Base-by-base conservation (phyloP, 1,140 invertebrate genomes). In the Drosophila nikananu region DNA sequence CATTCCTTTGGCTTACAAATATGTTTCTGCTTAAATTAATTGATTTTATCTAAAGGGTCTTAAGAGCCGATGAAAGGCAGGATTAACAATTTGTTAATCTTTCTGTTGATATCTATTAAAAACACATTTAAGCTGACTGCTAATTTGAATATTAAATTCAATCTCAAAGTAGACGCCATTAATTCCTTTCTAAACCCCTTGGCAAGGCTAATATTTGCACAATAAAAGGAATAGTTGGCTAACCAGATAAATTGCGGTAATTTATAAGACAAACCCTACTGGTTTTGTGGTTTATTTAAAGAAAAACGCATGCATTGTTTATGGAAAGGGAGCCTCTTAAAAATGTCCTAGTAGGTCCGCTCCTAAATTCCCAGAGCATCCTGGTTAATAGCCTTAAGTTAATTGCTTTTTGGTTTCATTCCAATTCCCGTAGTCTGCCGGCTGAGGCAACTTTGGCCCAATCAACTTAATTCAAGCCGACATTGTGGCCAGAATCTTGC, bases 361-460 rank as follows among this genome's bases (percentile, higher is more conserved):
- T 25, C 39, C n/a, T 23, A 23, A 32, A 66, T 21, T 67, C 30
- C 39, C 63, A 15, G 17, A 44, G 67, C 21, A 67, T 46, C 37
- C 30, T 23, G 67, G 64, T 68, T 71, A 71, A 68, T 68, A 55
- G 64, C 37, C 27, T 71, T 71, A 63, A 71, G 64, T 70, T 71
- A 71, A 71, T 71, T 71, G 67, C 67, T 68, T 71, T 71, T 71
- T 68, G 49, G 64, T 68, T 55, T 57, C 30, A 27, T 41, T 44
- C 63, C 21, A 41, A 44, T 66, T 63, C 30, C 27, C 58, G 63
- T 44, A 21, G 49, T 13, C 59, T 44, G 30, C 13, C 10, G 10
- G 23, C 23, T 27, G 23, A 55, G 30, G 59, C 35, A 66, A 66
- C 64, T 66, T 66, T 63, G 23, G 63, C 39, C 21, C 62, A 70